Evolutionary conservation across 2,888 invertebrate genomes (phyloP), one percentile per base, ranked within the genome.

Genomic region (Philaethria dido): DNA sequence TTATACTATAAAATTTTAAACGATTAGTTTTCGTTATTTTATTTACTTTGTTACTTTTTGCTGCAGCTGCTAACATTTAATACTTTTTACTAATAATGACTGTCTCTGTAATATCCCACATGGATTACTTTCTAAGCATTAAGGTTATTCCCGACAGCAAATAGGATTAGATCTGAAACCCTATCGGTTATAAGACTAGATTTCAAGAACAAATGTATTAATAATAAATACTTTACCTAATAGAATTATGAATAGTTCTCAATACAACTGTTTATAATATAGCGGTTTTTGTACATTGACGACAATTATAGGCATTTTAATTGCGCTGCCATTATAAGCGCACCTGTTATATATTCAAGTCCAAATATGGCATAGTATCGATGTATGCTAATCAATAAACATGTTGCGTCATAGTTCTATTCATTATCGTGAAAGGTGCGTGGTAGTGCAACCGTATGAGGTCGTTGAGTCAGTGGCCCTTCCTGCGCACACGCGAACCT

Each of bases 391-490:
- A 86, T 86, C 83, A 82, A 83, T 83, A 81, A 81, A 77, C 75
- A 77, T 71, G 78, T 88, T 87, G 83, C 86, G 81, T 89, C 87
- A 89, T 78, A 68, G 74, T 75, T 73, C 74, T 84, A 84, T 85
- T 82, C 80, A 84, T 80, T 76, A 83, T 84, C 86, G 86, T 80
- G 89, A 89, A 89, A 89, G 90, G 87, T 77, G 82, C 76, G 81
- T 83, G 80, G 82, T 80, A 70, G n/a, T 80, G 74, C 69, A 73
- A 74, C 74, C 75, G 76, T 79, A 77, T 76, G 83, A 83, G 87
- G 86, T 80, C 85, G 88, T 81, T 86, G 87, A 89, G 85, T 90
- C 89, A 89, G 84, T 80, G 83, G 85, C 85, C 83, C 89, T 91
- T 90, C 89, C 91, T 89, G 88, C 80, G 80, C 77, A 47, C 59